Evolutionary conservation across 2,888 invertebrate species (phyloP).

Genomic region (Eupsilia transversa): DNA sequence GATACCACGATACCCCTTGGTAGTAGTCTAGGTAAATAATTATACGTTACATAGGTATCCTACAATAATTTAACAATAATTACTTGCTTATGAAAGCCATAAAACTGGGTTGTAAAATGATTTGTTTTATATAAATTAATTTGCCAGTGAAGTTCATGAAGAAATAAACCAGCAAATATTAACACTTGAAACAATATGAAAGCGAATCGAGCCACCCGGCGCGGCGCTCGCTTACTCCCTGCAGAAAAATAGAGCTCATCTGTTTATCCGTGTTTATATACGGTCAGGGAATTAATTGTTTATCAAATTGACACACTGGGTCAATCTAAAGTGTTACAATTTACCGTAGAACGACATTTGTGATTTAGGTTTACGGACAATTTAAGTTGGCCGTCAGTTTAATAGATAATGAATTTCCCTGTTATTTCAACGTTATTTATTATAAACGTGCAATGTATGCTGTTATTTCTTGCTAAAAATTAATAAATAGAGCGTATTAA

Average conservation of each 20-base stretch:
- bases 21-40: neutral
- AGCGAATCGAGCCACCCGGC: constrained; percentile 65
- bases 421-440: neutral
- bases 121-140: constrained; percentile 56
- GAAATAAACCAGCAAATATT: constrained; percentile 74
- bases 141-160: constrained; percentile 64
- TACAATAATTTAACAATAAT: neutral
- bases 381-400: neutral
- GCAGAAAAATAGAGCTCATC: constrained; percentile 42
- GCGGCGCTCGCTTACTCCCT: constrained; percentile 18
- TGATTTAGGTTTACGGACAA: neutral
- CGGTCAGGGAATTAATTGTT: neutral
- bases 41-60: neutral
- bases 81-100: constrained; percentile 16
- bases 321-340: neutral
- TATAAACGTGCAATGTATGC: neutral
- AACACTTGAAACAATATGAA: constrained; percentile 75
- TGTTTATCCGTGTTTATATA: constrained; percentile 42
- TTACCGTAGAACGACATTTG: neutral
- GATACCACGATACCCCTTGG: neutral
- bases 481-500: constrained; percentile 1
- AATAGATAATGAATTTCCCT: neutral
- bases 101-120: constrained; percentile 33
- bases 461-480: neutral
- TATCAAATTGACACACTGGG: neutral